Base-by-base conservation (phyloP, 2,888 invertebrate genomes). In the Formica aserva region DNA sequence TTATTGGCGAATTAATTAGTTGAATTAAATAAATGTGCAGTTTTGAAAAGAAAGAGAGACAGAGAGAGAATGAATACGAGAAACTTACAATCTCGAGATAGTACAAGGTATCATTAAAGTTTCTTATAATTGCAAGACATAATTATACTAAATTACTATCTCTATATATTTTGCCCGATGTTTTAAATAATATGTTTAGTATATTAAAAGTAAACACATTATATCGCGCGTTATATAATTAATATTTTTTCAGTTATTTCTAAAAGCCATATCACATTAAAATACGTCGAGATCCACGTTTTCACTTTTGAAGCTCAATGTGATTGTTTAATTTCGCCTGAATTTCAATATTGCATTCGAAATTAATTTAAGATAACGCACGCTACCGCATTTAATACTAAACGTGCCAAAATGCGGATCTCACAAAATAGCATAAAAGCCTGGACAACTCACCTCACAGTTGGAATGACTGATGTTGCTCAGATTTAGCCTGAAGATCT, bases 391-490 rank as follows among this genome's bases (percentile, higher is more conserved):
- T 48, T 38, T 38, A 48, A 38, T 48, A 2, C 0, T 5, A 48
- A 63, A 74, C 11, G 41, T 26, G 35, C 26, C 35, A n/a, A 52
- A 15, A 35, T 11, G 41, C 29, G 2, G 5, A 22, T 1, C 0
- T n/a, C n/a, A n/a, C 18, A 26, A 32, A 29, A 76, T 32, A 15
- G 13, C 52, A 45, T 3, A 48, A 77, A 48, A 57, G 35, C 35
- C 18, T 41, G 22, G 22, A 35, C 18, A 9, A 96, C 97, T 96
- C 95, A 97, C 98, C 96, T 98, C 97, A 95, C 98, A 98, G 94
- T 97, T 97, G 88, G 98, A 97, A 93, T 97, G 97, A 95, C 97
- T 98, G 95, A 98, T 97, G 95, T 98, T 98, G 96, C 97, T 97
- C 95, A 98, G 96, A 95, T 98, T 98, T 93, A 98, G 96, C 93